phyloP scores from a whole-genome alignment of 2,797 vertebrate genomes.

The Antennarius maculatus region DNA sequence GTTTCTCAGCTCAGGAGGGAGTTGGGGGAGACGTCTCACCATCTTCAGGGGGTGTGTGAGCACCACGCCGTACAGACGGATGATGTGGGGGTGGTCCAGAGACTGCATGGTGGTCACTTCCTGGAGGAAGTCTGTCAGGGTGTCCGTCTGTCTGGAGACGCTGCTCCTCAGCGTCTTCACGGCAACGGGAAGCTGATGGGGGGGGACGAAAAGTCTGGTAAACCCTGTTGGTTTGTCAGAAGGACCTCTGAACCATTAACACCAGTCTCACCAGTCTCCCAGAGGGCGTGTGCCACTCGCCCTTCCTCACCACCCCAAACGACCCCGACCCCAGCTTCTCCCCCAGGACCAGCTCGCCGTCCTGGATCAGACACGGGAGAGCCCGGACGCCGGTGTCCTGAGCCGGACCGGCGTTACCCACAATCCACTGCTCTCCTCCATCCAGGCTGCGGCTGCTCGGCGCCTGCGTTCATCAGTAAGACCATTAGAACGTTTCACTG shows the following conservation, averaged over 20 bases:
- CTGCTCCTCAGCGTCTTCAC: constrained; percentile 82
- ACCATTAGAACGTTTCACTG: neutral
- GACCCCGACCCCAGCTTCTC: constrained; percentile 89
- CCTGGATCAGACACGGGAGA: constrained; percentile 87
- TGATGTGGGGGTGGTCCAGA: constrained; percentile 88
- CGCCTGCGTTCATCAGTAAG: constrained; percentile 55
- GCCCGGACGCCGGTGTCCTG: constrained; percentile 61
- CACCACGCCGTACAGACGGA: constrained; percentile 88
- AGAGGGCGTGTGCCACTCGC: constrained; percentile 84
- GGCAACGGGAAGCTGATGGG: constrained; percentile 80
- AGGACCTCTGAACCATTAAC: no score
- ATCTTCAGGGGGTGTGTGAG: constrained; percentile 91
- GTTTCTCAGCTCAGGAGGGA: no score
- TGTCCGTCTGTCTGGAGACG: constrained; percentile 72
- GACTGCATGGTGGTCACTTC: constrained; percentile 91
- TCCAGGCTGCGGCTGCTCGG: constrained; percentile 65
- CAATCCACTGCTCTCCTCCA: constrained; percentile 62
- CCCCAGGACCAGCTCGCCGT: constrained; percentile 82
- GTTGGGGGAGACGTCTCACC: constrained; percentile 69
- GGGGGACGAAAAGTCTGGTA: neutral
- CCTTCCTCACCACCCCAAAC: constrained; percentile 88
- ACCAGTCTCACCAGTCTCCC: constrained; percentile 81
- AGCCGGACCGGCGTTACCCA: constrained; percentile 21
- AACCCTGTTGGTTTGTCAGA: no score
- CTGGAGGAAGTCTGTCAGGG: constrained; percentile 87